phyloP scores from a whole-genome alignment of 2,113 vertebrate genomes.

The Clinocottus analis region DNA sequence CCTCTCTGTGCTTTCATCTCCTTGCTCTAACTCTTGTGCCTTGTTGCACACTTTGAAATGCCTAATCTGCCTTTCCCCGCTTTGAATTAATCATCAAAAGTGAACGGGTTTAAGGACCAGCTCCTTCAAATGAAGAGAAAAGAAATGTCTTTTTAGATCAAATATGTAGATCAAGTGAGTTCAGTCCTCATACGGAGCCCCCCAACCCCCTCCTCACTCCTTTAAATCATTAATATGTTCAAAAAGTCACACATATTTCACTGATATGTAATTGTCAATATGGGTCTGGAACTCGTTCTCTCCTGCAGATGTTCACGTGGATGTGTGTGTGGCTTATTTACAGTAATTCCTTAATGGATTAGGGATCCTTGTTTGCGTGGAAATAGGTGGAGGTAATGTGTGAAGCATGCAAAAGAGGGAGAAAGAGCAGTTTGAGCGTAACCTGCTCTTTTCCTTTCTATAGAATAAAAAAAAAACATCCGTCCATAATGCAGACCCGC shows the following conservation, averaged over 20 bases:
- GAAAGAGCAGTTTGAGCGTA: too few relatives aligned
- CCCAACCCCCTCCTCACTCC: background rate
- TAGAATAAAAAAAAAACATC: background rate
- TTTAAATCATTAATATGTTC: slow-evolving; percentile 22
- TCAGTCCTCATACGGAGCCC: background rate
- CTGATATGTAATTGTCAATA: slow-evolving; percentile 23
- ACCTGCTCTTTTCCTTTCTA: too few relatives aligned
- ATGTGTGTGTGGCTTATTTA: slow-evolving; percentile 38
- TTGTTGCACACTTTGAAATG: slow-evolving; percentile 61
- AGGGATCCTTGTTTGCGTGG: too few relatives aligned
- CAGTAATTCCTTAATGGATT: slow-evolving; percentile 36
- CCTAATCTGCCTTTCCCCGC: slow-evolving; percentile 61
- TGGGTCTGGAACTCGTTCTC: slow-evolving; percentile 9
- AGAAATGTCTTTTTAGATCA: slow-evolving; percentile 49
- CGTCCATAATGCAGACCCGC: background rate
- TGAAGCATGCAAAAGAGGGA: too few relatives aligned
- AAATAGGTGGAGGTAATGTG: too few relatives aligned
- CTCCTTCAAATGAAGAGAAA: slow-evolving; percentile 37
- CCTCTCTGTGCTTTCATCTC: slow-evolving; percentile 54
- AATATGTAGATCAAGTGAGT: slow-evolving; percentile 24
- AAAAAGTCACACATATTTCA: slow-evolving; percentile 16
- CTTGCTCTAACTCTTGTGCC: slow-evolving; percentile 35
- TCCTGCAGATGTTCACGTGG: background rate
- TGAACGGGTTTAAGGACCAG: slow-evolving; percentile 29
- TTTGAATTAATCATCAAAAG: slow-evolving; percentile 70